Conservation (phyloP, 2,888 invertebrate species). For the Chrysina gloriosa region DNA sequence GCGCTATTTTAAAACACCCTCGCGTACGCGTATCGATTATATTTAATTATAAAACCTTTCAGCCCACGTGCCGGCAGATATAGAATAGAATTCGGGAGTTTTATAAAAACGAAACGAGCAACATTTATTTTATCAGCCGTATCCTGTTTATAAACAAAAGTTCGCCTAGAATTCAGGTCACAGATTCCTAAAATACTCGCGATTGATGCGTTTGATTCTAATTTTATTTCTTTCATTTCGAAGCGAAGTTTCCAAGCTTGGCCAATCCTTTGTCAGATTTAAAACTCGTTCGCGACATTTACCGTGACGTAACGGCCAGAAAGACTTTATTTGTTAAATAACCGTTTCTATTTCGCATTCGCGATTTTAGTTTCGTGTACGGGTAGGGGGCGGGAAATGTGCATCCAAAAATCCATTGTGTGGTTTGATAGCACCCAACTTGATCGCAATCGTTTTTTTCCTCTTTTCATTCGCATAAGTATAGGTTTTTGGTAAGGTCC, state of each 20-base stretch:
- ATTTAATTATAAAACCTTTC: background rate
- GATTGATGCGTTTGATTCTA: slow-evolving; percentile 36
- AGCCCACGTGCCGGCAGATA: background rate
- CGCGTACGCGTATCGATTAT: background rate
- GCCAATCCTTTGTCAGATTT: background rate
- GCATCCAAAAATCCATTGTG: no score
- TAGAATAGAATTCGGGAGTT: background rate
- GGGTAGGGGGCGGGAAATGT: no score
- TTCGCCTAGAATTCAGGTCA: slow-evolving; percentile 36
- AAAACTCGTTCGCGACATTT: background rate
- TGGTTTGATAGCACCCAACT: no score
- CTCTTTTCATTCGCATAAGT: no score
- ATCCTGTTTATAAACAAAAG: slow-evolving; percentile 40
- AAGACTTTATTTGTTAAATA: background rate
- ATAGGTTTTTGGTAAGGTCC: no score
- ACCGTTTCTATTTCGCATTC: background rate
- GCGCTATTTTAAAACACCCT: background rate
- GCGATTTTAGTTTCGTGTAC: no score
- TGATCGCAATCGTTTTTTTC: no score
- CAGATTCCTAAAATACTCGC: slow-evolving; percentile 28
- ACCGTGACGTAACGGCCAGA: background rate
- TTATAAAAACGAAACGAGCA: background rate
- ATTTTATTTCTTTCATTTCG: slow-evolving; percentile 20
- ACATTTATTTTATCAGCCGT: slow-evolving; percentile 17
- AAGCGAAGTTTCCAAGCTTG: background rate